phyloP scores from a whole-genome alignment of 2,113 vertebrate species.

The Siphamia tubifer region DNA sequence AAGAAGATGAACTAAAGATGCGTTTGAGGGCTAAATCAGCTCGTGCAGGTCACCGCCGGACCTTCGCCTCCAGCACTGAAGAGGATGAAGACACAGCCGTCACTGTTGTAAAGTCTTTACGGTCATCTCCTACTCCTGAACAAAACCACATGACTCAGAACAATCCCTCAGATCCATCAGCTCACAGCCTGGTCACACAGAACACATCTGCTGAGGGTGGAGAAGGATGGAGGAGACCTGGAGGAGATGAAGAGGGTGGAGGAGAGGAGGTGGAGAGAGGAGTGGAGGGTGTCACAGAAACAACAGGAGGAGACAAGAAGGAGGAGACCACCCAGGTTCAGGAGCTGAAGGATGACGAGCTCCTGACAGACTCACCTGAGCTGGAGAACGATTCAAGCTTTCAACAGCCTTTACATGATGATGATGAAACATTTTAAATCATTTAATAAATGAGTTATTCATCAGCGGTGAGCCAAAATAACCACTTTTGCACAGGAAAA shows the following conservation, averaged over 20 bases:
- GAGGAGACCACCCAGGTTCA: conserved; percentile 30
- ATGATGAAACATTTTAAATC: conserved; percentile 54
- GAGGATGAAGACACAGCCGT: not conserved
- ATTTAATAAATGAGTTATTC: not conserved
- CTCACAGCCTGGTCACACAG: not conserved
- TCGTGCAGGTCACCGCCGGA: conserved; percentile 13
- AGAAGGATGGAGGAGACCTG: not conserved
- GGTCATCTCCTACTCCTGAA: not conserved
- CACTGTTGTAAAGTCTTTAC: not conserved
- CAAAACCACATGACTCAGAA: not conserved
- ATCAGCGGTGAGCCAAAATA: conserved; percentile 21
- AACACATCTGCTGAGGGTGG: not conserved
- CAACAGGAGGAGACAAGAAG: not conserved
- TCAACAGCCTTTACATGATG: conserved; percentile 26
- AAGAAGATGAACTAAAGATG: conserved; percentile 78
- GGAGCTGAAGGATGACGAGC: conserved; percentile 5
- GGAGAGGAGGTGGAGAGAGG: not conserved
- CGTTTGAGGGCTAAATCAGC: conserved; percentile 71
- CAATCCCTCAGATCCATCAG: not conserved
- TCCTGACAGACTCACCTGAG: conserved; percentile 20
- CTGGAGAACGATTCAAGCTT: conserved; percentile 68
- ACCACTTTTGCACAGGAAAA: conserved; percentile 11
- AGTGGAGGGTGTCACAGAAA: not conserved
- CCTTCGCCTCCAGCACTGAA: not conserved
- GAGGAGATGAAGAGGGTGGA: not conserved